Percentiles rank a stretch among this genome's conserved stretches.
phyloP scores from a whole-genome alignment of 2,113 vertebrate species.

The Oryzias curvinotus region DNA sequence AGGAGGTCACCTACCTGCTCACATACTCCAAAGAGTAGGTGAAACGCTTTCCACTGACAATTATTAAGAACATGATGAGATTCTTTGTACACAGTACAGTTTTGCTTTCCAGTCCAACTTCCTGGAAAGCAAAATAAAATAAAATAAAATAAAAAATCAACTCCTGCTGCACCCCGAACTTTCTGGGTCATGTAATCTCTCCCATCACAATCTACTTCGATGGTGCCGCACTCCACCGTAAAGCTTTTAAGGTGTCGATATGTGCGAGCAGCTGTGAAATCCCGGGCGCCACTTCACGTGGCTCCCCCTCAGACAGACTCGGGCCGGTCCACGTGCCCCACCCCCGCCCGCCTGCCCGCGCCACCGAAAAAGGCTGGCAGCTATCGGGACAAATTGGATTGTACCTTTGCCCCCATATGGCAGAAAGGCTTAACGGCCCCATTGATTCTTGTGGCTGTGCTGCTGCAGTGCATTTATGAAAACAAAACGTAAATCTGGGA shows the following conservation, averaged over 20 bases:
- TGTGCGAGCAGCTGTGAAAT: background rate
- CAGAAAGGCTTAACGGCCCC: background rate
- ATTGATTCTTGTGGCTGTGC: background rate
- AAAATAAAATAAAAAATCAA: too few relatives aligned
- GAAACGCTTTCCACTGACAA: too few relatives aligned
- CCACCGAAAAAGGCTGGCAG: background rate
- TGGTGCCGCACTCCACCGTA: background rate
- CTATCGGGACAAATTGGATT: conserved; percentile 36
- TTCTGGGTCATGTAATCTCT: conserved; percentile 9
- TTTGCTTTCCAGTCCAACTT: too few relatives aligned
- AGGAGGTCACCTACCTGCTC: conserved; percentile 60
- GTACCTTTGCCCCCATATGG: conserved; percentile 10
- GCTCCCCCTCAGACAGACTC: background rate
- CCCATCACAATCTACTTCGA: conserved; percentile 3
- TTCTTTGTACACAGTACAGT: background rate
- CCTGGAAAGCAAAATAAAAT: too few relatives aligned
- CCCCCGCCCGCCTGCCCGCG: background rate
- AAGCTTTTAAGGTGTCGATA: conserved; percentile 34
- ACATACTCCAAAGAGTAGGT: conserved; percentile 72
- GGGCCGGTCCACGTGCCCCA: background rate
- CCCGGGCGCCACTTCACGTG: background rate
- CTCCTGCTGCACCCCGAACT: background rate
- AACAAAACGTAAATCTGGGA: conserved; percentile 13
- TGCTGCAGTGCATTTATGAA: background rate
- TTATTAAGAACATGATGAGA: too few relatives aligned